Conservation (phyloP, 2,113 vertebrate species). For the Pedionomus torquatus region DNA sequence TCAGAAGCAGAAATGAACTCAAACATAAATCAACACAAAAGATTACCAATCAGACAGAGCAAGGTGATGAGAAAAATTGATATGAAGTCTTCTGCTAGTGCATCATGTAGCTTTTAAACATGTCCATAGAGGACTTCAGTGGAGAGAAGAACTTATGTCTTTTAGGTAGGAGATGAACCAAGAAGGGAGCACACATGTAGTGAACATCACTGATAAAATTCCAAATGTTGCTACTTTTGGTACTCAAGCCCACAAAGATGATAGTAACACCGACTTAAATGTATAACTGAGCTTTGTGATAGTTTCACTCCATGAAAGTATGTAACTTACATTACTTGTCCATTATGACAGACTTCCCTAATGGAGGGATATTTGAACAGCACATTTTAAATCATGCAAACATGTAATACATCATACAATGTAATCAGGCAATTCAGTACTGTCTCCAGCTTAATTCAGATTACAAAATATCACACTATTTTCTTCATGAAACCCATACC, state of each 20-base stretch:
- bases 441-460: neutral
- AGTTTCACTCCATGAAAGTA: neutral
- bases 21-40: neutral
- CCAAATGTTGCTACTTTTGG: neutral
- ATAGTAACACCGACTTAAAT: neutral
- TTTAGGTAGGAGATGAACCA: neutral
- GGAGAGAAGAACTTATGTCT: neutral
- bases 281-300: neutral
- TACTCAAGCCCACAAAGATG: neutral
- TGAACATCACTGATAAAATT: neutral
- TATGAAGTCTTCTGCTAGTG: neutral
- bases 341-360: neutral
- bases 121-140: neutral
- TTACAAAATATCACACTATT: neutral
- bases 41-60: neutral
- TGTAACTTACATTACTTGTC: neutral
- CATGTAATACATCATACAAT: neutral
- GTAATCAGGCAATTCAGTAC: neutral
- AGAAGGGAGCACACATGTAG: fast-evolving
- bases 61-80: neutral
- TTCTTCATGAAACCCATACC: neutral
- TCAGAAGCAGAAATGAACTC: slow-evolving; percentile 18
- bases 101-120: neutral
- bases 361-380: neutral
- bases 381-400: neutral